Evolutionary conservation across 2,113 vertebrate genomes (phyloP).

Genomic region (Oncorhynchus clarkii): DNA sequence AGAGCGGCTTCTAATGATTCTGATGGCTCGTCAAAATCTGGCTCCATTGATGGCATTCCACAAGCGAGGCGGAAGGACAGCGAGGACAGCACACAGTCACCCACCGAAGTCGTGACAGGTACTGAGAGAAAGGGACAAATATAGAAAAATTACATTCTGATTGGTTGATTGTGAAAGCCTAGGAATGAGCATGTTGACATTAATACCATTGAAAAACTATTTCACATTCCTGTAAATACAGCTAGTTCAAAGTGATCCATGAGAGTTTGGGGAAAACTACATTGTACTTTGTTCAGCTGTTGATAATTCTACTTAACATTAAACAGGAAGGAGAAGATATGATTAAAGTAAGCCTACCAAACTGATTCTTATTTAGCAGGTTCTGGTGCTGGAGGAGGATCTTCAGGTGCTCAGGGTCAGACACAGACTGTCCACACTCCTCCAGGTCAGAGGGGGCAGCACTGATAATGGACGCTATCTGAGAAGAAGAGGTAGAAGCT

Average conservation of each 20-base stretch:
- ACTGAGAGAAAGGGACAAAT: constrained; percentile 21
- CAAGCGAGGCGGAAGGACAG: constrained; percentile 58
- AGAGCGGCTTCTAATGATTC: constrained; percentile 21
- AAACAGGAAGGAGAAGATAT: too few species aligned
- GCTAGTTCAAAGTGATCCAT: too few species aligned
- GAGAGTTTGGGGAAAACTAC: too few species aligned
- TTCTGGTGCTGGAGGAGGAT: constrained; percentile 67
- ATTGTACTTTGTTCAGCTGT: too few species aligned
- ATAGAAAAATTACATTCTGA: background rate
- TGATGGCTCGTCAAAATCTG: constrained; percentile 1
- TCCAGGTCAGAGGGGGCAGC: constrained; percentile 58
- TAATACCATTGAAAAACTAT: too few species aligned
- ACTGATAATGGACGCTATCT: constrained; percentile 73
- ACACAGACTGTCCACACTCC: constrained; percentile 67
- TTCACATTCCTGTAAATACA: too few species aligned
- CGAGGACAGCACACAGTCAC: constrained; percentile 66
- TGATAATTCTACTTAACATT: too few species aligned
- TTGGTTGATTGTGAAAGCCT: too few species aligned
- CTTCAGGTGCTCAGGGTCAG: constrained; percentile 60
- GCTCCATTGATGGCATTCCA: constrained; percentile 32
- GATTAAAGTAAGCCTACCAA: constrained; percentile 46
- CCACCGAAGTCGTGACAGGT: constrained; percentile 63
- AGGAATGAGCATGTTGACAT: too few species aligned
- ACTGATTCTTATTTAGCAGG: constrained; percentile 61
- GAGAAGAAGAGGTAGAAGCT: background rate